Evolutionary conservation across 1,140 invertebrate genomes (phyloP), one percentile per base, ranked within the genome.

Genomic region (Popillia japonica): DNA sequence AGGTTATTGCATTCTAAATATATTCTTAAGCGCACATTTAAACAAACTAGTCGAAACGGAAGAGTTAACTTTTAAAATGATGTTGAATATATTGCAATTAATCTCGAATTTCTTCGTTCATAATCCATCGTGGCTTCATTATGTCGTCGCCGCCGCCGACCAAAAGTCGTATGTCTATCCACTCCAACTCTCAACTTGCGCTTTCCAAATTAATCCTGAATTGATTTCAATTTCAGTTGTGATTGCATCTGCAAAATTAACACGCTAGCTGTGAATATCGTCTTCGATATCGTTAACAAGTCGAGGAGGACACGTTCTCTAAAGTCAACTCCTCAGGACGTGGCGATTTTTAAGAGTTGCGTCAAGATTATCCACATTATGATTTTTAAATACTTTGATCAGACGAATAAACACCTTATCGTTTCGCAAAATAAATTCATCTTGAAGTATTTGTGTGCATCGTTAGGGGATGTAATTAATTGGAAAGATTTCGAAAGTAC

Each of bases 371-470:
- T 77, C 0, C 75, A 77, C 27, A 77, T 77, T 23, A 40, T 77
- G 34, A 40, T n/a, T 17, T 59, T 77, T 61, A 61, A 77, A 17
- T 48, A 27, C n/a, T 77, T 40, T n/a, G 75, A 77, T 34, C 20
- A 22, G 34, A 64, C 64, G 7, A 59, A 61, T n/a, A 77, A 77
- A 64, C 61, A 77, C 40, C 14, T 77, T 14, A 48, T 40, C 6
- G 22, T 61, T 77, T 77, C 75, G 20, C 75, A 77, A 27, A 61
- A 61, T 40, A 77, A 77, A 77, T 34, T 44, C 17, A 41, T 77
- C 10, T 11, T 77, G 7, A 77, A 77, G 6, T 23, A 27, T 20
- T 23, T 77, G 8, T 40, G 20, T 61, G n/a, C n/a, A n/a, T 61
- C n/a, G 14, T 59, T 64, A 34, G 20, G 27, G 17, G 20, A 48